Conservation (phyloP, 2,888 invertebrate genomes). For the Girardia tigrina region DNA sequence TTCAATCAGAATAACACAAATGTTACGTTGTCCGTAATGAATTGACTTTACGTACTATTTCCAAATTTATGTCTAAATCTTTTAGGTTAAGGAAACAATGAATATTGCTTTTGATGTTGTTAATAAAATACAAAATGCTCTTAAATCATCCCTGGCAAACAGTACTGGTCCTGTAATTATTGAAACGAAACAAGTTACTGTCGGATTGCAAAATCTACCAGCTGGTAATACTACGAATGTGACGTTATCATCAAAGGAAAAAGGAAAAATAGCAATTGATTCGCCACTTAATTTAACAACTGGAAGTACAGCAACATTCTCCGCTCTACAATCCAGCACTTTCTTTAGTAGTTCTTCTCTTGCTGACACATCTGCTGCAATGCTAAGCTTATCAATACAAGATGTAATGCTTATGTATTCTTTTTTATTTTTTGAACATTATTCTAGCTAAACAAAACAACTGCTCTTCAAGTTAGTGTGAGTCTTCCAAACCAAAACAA, state of each 20-base stretch:
- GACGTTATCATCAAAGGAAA: background rate
- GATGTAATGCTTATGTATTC: background rate
- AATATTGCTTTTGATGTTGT: background rate
- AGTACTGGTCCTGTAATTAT: background rate
- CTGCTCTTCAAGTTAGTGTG: background rate
- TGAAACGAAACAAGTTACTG: background rate
- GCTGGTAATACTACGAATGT: background rate
- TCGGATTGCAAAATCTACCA: constrained; percentile 13
- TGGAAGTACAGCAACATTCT: background rate
- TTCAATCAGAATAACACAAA: background rate
- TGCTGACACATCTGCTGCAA: background rate
- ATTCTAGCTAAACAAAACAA: background rate
- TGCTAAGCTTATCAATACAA: background rate
- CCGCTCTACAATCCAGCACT: background rate
- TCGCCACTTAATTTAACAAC: background rate
- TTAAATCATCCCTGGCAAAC: background rate
- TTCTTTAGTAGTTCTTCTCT: background rate
- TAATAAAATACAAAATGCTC: background rate
- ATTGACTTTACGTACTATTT: background rate
- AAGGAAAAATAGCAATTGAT: background rate
- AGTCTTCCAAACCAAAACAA: background rate
- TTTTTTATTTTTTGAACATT: background rate
- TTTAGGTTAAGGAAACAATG: background rate
- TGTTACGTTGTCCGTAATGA: background rate
- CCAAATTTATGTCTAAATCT: background rate